Percentiles rank a stretch among this genome's conserved stretches.
Conservation (phyloP, 2,888 invertebrate genomes). For the Phortica magna region DNA sequence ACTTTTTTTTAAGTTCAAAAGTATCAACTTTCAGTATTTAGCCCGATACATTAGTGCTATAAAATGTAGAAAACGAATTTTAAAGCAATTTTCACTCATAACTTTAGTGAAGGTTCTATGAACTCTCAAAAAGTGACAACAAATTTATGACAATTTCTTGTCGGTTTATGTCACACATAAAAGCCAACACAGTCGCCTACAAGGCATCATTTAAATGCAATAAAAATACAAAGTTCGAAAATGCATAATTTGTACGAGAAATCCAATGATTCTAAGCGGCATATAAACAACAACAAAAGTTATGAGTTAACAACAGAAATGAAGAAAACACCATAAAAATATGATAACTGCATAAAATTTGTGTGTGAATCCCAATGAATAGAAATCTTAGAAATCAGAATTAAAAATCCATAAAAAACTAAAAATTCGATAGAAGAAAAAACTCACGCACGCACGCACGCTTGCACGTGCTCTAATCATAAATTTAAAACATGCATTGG, state of each 20-base stretch:
- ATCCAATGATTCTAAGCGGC: not conserved
- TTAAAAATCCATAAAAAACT: conserved; percentile 27
- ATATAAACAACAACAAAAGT: not conserved
- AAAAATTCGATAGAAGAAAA: not conserved
- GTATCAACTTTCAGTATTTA: too few species aligned
- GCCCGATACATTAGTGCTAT: too few species aligned
- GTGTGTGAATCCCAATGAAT: conserved; percentile 1
- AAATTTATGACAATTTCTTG: not conserved
- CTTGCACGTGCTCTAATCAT: conserved; percentile 68
- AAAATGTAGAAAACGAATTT: too few species aligned
- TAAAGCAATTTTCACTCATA: not conserved
- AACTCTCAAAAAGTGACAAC: not conserved
- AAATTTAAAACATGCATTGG: conserved; percentile 71
- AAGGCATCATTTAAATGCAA: not conserved
- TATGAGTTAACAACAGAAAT: too few species aligned
- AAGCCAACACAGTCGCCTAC: not conserved
- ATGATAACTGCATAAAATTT: not conserved
- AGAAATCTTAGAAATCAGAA: conserved; percentile 27
- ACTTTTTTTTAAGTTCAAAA: too few species aligned
- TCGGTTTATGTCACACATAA: not conserved
- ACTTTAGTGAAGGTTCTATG: not conserved
- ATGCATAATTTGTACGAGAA: not conserved
- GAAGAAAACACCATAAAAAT: not conserved
- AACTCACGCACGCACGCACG: conserved; percentile 48
- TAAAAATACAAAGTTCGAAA: not conserved